A percentile compares a stretch with the other conserved stretches of the same genome.
These are phyloP conservation scores for Gulo gulo DNA, from an alignment of 2,113 vertebrate species.

Conservation along the genomic window DNA sequence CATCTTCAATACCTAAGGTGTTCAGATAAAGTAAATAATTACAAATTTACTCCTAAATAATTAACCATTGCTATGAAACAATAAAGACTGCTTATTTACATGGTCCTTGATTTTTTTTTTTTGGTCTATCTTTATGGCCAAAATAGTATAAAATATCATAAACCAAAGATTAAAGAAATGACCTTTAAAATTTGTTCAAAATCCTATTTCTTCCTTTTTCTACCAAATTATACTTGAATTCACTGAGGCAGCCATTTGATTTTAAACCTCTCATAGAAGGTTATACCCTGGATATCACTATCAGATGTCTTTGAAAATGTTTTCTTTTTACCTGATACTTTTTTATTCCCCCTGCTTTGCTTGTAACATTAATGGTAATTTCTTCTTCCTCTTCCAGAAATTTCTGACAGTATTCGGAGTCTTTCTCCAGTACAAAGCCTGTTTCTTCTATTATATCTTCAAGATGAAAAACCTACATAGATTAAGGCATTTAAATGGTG, in stretches of 20 bases:
- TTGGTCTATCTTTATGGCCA: neutral
- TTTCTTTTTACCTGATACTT: constrained; percentile 86
- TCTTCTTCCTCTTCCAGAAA: constrained; percentile 97
- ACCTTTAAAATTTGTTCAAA: neutral
- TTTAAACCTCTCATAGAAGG: neutral
- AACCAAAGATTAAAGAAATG: neutral
- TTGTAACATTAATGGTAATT: constrained; percentile 88
- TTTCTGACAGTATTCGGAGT: constrained; percentile 96
- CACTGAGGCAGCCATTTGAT: neutral
- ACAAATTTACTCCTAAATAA: neutral
- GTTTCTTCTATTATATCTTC: constrained; percentile 97
- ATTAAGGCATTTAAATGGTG: neutral
- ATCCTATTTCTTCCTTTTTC: neutral
- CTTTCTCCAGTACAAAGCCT: constrained; percentile 93
- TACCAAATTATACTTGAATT: neutral
- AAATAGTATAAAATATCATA: neutral
- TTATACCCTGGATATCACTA: neutral
- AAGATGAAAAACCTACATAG: constrained; percentile 91
- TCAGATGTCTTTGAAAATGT: neutral
- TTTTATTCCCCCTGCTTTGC: constrained; percentile 89
- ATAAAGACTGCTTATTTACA: neutral
- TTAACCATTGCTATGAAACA: neutral
- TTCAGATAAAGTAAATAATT: neutral
- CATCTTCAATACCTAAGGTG: neutral
- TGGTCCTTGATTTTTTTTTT: neutral